Conservation (phyloP, 2,113 vertebrate species). For the Microcebus ravelobensis region DNA sequence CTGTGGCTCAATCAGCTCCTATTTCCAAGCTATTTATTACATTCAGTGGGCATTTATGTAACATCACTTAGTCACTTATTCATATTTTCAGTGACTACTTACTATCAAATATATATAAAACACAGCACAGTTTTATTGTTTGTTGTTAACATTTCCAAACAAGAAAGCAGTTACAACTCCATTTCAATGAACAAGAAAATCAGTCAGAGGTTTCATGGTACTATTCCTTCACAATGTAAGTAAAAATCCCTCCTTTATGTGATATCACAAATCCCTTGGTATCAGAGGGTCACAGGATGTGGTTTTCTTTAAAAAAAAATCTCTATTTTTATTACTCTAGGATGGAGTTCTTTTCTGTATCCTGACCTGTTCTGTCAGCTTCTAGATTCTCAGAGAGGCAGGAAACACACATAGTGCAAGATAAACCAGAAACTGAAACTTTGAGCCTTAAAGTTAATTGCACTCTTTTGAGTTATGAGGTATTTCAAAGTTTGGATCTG, state of each 20-base stretch:
- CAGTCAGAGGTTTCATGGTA: background rate
- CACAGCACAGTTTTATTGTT: background rate
- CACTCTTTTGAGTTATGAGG: background rate
- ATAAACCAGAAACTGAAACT: slow-evolving; percentile 40
- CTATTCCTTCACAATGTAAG: background rate
- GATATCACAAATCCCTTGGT: background rate
- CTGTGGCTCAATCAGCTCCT: background rate
- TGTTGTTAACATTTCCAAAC: background rate
- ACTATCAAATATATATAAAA: background rate
- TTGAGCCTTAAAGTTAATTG: background rate
- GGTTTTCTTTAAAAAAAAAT: background rate
- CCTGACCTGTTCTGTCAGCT: background rate
- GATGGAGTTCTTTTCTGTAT: background rate
- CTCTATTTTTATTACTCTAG: background rate
- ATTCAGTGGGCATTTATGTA: background rate
- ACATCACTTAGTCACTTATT: background rate
- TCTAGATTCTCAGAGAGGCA: background rate
- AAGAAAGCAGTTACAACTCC: background rate
- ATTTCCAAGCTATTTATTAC: background rate
- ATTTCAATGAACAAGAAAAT: background rate
- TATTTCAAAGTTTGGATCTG: background rate
- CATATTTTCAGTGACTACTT: background rate
- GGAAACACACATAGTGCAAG: background rate
- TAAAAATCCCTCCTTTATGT: background rate
- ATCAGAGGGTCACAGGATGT: background rate